Percentiles rank a stretch among this genome's conserved stretches.
Evolutionary conservation across 2,888 invertebrate genomes (phyloP).

Genomic region (Sympetrum striolatum): DNA sequence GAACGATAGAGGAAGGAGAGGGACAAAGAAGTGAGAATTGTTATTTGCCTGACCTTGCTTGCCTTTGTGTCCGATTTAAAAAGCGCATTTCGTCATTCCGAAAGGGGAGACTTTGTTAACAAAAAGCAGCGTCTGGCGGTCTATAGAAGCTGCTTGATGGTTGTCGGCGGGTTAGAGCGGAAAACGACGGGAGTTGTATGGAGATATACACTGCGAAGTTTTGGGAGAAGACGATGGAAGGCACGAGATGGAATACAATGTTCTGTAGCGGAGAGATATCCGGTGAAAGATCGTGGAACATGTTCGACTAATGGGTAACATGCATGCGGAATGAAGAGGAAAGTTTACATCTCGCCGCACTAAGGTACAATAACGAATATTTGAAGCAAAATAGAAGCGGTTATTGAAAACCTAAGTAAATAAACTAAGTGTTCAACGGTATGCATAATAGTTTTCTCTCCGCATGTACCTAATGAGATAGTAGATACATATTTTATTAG

Average conservation of each 20-base stretch:
- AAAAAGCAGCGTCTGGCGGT: background rate
- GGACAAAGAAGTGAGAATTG: background rate
- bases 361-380: too few species aligned
- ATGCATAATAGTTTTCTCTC: too few species aligned
- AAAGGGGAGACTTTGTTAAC: background rate
- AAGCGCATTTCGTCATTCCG: background rate
- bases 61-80: background rate
- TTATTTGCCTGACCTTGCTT: background rate
- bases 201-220: background rate
- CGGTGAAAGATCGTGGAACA: too few species aligned
- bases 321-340: too few species aligned
- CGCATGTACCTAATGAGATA: too few species aligned
- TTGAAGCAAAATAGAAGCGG: too few species aligned
- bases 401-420: too few species aligned
- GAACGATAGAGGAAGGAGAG: too few species aligned
- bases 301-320: too few species aligned
- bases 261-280: background rate
- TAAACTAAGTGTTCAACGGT: too few species aligned
- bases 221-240: background rate
- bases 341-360: too few species aligned
- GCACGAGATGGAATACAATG: background rate
- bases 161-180: background rate
- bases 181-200: background rate
- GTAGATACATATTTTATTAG: too few species aligned
- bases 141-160: background rate